Percentiles rank a stretch among this genome's conserved stretches.
These are phyloP conservation scores for Eristalinus aeneus DNA, from an alignment of 2,888 invertebrate genomes.

Conservation along the genomic window DNA sequence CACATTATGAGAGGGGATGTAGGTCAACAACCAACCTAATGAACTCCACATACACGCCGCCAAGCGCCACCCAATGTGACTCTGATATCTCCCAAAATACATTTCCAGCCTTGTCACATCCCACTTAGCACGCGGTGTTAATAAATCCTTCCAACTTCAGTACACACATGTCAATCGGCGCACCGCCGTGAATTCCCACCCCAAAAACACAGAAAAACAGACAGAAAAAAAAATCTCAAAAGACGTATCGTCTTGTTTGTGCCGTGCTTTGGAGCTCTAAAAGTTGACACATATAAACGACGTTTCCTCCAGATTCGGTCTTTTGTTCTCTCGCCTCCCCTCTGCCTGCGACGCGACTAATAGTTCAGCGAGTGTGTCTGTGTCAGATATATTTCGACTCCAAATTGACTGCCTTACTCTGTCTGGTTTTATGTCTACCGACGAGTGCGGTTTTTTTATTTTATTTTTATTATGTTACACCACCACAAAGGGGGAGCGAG, in stretches of 20 bases:
- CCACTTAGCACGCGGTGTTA: constrained; percentile 57
- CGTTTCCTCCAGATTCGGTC: constrained; percentile 15
- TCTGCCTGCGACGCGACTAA: constrained; percentile 1
- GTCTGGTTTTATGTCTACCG: constrained; percentile 60
- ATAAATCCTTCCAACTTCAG: constrained; percentile 57
- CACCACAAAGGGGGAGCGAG: constrained; percentile 25
- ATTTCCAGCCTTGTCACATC: constrained; percentile 43
- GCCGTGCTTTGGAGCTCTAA: constrained; percentile 1
- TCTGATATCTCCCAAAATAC: neutral
- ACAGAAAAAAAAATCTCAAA: neutral
- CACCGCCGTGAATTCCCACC: constrained; percentile 14
- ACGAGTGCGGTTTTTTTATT: constrained; percentile 21
- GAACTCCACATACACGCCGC: neutral
- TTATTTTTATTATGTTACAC: constrained; percentile 48
- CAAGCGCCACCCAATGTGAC: constrained; percentile 19
- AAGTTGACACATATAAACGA: constrained; percentile 49
- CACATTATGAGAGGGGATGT: neutral
- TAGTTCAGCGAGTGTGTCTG: neutral
- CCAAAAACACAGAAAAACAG: neutral
- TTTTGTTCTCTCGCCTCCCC: constrained; percentile 7
- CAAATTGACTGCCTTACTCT: constrained; percentile 51
- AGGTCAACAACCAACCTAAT: constrained; percentile 13
- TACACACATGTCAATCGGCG: constrained; percentile 44
- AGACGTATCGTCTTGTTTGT: constrained; percentile 33
- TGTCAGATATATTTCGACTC: neutral